phyloP scores from a whole-genome alignment of 2,888 invertebrate genomes.

The Hyposoter didymator region DNA sequence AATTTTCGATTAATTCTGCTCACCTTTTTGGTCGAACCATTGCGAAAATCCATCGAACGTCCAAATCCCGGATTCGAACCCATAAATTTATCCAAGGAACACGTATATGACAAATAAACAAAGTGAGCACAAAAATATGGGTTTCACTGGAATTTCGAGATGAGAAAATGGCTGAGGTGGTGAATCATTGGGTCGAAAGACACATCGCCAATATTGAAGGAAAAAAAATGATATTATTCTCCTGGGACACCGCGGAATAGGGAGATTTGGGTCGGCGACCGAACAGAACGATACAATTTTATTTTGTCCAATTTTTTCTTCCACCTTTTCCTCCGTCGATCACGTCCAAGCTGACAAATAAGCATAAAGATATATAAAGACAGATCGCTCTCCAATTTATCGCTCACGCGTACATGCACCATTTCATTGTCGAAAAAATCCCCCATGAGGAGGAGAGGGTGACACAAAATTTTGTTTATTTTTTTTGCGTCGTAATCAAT shows the following conservation, averaged over 20 bases:
- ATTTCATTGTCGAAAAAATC: background rate
- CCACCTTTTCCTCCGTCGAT: background rate
- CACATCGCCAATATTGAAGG: constrained; percentile 10
- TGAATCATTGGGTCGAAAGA: constrained; percentile 3
- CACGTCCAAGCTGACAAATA: constrained; percentile 4
- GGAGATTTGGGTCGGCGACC: constrained; percentile 24
- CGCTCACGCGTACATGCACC: background rate
- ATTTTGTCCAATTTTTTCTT: constrained; percentile 35
- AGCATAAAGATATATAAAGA: background rate
- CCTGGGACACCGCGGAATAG: constrained; percentile 13
- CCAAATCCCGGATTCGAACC: constrained; percentile 2
- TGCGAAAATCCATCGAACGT: background rate
- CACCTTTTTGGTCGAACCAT: background rate
- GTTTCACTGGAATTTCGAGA: background rate
- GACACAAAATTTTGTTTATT: constrained; percentile 5
- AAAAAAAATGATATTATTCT: constrained; percentile 38
- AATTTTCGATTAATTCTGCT: background rate
- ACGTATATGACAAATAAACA: background rate
- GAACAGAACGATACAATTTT: constrained; percentile 28
- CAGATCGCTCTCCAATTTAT: background rate
- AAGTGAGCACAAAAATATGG: constrained; percentile 49
- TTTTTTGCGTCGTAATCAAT: background rate
- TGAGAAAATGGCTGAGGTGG: constrained; percentile 2
- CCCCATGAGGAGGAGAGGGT: background rate
- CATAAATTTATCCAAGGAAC: background rate